Evolutionary conservation across 2,113 vertebrate genomes (phyloP).

Genomic region (Bubo blakistoni): DNA sequence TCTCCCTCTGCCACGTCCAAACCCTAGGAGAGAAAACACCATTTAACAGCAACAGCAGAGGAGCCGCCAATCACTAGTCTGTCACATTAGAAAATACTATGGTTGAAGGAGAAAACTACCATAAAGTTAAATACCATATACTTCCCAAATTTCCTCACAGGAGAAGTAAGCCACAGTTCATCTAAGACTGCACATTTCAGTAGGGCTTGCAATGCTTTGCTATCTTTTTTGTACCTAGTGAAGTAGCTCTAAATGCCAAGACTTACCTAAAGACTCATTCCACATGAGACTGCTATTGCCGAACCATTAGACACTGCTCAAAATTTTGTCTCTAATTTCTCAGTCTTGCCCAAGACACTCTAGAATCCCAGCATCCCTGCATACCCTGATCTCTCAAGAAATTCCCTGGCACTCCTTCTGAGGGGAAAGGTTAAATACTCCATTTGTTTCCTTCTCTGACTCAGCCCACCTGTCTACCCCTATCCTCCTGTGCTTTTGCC

Average conservation of each 20-base stretch:
- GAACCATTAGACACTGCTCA: background rate
- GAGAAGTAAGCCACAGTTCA: background rate
- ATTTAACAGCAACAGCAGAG: conserved; percentile 55
- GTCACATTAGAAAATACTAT: background rate
- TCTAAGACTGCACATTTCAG: accelerated
- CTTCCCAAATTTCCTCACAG: background rate
- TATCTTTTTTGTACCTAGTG: background rate
- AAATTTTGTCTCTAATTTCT: background rate
- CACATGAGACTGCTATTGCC: background rate
- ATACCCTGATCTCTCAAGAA: background rate
- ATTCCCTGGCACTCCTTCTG: background rate
- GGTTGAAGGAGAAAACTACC: background rate
- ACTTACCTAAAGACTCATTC: background rate
- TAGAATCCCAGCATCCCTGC: background rate
- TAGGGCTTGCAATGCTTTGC: background rate
- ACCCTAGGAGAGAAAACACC: conserved; percentile 76
- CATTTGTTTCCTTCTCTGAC: background rate
- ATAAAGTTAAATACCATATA: background rate
- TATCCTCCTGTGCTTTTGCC: background rate
- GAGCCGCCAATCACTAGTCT: background rate
- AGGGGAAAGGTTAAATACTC: background rate
- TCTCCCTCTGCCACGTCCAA: conserved; percentile 87
- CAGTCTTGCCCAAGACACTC: background rate
- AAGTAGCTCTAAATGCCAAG: background rate
- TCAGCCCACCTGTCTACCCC: background rate